phyloP scores from a whole-genome alignment of 2,888 invertebrate genomes.

The Acheta domesticus region DNA sequence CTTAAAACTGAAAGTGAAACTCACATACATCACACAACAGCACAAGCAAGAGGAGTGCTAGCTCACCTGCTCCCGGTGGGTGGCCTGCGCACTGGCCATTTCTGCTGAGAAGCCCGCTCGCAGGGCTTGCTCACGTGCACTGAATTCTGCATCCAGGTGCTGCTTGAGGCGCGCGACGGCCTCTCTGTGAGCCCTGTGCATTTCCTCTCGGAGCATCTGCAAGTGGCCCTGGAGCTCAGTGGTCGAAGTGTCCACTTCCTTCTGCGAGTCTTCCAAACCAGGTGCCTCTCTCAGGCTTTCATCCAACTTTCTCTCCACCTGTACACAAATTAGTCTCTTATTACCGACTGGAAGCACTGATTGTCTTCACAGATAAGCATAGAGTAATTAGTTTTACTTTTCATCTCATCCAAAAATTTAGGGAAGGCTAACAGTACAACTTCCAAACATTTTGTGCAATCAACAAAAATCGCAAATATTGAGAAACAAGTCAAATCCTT shows the following conservation, averaged over 20 bases:
- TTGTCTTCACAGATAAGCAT: too few relatives aligned
- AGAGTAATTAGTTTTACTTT: too few relatives aligned
- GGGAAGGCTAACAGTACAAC: too few relatives aligned
- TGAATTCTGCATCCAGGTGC: constrained; percentile 27
- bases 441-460: too few relatives aligned
- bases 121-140: constrained; percentile 27
- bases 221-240: background rate
- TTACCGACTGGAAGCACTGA: too few relatives aligned
- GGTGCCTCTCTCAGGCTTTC: background rate
- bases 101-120: constrained; percentile 22
- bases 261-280: background rate
- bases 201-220: background rate
- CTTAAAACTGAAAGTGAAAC: too few relatives aligned
- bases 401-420: too few relatives aligned
- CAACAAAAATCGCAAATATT: too few relatives aligned
- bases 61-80: constrained; percentile 32
- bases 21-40: too few relatives aligned
- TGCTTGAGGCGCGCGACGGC: constrained; percentile 25
- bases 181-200: constrained; percentile 21
- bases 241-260: background rate
- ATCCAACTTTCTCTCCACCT: background rate
- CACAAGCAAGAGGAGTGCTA: background rate
- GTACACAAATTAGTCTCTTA: background rate
- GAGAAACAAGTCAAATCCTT: too few relatives aligned
- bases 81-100: constrained; percentile 2